Evolutionary conservation across 2,113 vertebrate species (phyloP), one percentile per base, ranked within the genome.

Genomic region (Caranx melampygus): DNA sequence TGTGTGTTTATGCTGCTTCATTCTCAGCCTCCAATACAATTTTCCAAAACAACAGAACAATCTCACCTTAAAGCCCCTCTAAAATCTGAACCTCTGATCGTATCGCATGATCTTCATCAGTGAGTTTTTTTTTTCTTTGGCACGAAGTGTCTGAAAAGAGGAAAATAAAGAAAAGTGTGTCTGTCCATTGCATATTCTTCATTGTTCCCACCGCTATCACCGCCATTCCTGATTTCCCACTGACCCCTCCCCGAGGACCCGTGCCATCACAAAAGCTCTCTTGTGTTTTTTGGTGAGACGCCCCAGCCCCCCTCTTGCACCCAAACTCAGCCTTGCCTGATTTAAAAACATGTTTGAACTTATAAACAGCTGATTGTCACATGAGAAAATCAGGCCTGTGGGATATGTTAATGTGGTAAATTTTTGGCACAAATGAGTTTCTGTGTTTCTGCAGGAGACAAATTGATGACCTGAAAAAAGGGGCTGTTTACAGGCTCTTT

Each of bases 231-330:
- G 1, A 61, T 69, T 61, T 81, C 54, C 77, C 66, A 18, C 6
- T 72, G 61, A 81, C 77, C 76, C 35, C 35, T 47, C 45, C 67
- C 59, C n/a, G n/a, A 20, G 70, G 31, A 73, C 72, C 70, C 20
- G 54, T 81, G 85, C 57, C 62, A 3, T 59, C 79, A 89, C 88
- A 88, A 88, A 85, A 58, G 81, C 76, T 70, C 71, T 49, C 3
- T 84, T 88, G 82, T 88, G 69, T 73, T 64, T 70, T 64, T 59
- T 75, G 67, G n/a, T 79, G 15, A 15, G 49, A 21, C 6, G 1
- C 52, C 60, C 15, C 34, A 6, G 16, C 55, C 20, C n/a, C 0
- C 11, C 14, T 31, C 5, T 31, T 9, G 15, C 49, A 59, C 35
- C 21, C 51, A 18, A 7, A 37, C 55, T 68, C 63, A 63, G 72